These are phyloP conservation scores for Clitarchus hookeri DNA, from an alignment of 2,888 invertebrate species.

Conservation along the genomic window DNA sequence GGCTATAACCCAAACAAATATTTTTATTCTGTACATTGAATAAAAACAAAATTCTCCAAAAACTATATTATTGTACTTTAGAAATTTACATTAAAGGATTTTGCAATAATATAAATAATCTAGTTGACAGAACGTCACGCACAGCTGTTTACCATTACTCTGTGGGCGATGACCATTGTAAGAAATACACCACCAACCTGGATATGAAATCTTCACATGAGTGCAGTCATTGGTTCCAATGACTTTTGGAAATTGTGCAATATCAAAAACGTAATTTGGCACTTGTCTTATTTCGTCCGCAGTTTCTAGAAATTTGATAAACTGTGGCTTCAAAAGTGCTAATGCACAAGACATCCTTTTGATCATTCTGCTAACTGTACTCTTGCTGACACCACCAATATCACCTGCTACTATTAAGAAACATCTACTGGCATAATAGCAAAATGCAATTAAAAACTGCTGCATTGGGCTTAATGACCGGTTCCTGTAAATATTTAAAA, in stretches of 20 bases:
- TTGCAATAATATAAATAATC: too few relatives aligned
- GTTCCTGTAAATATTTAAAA: too few relatives aligned
- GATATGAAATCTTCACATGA: constrained; percentile 29
- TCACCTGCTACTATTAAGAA: neutral
- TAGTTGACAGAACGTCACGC: too few relatives aligned
- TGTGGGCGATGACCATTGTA: too few relatives aligned
- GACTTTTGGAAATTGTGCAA: constrained; percentile 30
- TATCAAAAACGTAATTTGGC: constrained; percentile 21
- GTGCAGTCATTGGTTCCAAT: constrained; percentile 33
- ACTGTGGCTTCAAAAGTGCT: neutral
- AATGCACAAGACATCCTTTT: neutral
- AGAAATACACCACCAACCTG: constrained; percentile 23
- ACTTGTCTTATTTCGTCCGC: neutral
- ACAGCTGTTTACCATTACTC: too few relatives aligned
- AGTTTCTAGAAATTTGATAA: neutral
- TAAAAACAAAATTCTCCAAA: too few relatives aligned
- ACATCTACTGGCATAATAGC: neutral
- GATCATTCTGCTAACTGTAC: constrained; percentile 10
- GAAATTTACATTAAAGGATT: too few relatives aligned
- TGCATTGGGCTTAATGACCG: neutral
- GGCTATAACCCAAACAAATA: too few relatives aligned
- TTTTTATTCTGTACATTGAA: too few relatives aligned
- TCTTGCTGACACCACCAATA: neutral
- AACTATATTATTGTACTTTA: too few relatives aligned
- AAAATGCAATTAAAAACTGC: too few relatives aligned